Evolutionary conservation across 1,140 invertebrate genomes (phyloP).

Genomic region (Atopsyche davidsoni): DNA sequence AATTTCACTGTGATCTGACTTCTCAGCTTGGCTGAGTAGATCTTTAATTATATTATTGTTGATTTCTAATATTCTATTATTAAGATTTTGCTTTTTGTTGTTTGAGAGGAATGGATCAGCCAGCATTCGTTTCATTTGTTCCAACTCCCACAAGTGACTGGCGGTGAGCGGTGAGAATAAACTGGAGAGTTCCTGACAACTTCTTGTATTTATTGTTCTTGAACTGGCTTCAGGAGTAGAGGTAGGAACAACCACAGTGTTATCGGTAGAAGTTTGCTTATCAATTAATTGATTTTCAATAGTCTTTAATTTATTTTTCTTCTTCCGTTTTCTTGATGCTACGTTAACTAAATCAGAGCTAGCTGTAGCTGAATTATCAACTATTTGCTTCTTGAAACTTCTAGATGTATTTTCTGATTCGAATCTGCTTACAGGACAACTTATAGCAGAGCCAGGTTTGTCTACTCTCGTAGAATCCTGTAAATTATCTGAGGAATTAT

Average conservation of each 20-base stretch:
- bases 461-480: too few species aligned
- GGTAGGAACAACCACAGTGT: neutral
- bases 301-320: neutral
- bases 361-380: too few species aligned
- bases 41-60: constrained; percentile 21
- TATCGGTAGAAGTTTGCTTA: neutral
- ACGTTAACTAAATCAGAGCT: too few species aligned
- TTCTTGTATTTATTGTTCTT: neutral
- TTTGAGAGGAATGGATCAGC: constrained; percentile 16
- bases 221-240: neutral
- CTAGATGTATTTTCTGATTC: too few species aligned
- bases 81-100: constrained; percentile 11
- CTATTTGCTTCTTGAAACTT: too few species aligned
- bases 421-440: too few species aligned
- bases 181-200: neutral
- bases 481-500: too few species aligned
- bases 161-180: constrained; percentile 17
- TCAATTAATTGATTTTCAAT: neutral
- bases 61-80: constrained; percentile 19
- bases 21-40: constrained; percentile 4
- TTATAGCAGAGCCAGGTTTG: too few species aligned
- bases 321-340: too few species aligned
- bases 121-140: constrained; percentile 15
- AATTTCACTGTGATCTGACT: constrained; percentile 9
- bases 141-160: constrained; percentile 18